Evolutionary conservation across 1,140 invertebrate species (phyloP), one percentile per base, ranked within the genome.

Genomic region (Zophobas atratus): DNA sequence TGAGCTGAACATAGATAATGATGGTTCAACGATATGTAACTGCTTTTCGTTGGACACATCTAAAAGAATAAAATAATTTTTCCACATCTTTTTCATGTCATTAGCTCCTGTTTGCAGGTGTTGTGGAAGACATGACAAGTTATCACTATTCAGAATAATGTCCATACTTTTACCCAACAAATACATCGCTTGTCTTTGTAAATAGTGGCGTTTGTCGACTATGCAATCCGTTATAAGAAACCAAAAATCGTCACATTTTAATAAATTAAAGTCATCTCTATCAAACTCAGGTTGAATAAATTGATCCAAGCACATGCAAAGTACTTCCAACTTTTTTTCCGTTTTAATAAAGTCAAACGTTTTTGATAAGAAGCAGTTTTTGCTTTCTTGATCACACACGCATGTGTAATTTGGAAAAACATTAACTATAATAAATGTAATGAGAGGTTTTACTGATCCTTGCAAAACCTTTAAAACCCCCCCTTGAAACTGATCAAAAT

Each of bases 21-120:
- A 75, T 1, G 84, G 81, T 67, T 78, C 75, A 35, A 86, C 81
- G 35, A 86, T 75, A 81, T 86, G 83, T 38, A 83, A 79, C 75
- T 85, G 84, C 74, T 86, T 86, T 76, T 86, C 85, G 81, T 83
- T 82, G 3, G 81, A 78, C 34, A 83, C 80, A 76, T 86, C 85
- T 39, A 84, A 77, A 38, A 86, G 70, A n/a, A 81, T 77, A 77
- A 85, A 86, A 75, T 83, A 84, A 75, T 81, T 79, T 49, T 78
- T 60, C 85, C 84, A 85, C 39, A 71, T 56, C 75, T 63, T 77
- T 76, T 81, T 60, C 75, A 76, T 55, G 6, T 72, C 53, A 36
- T 35, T 6, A 1, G 6, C 34, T 55, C 72, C 8, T 1, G 43
- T 6, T 56, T 57, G 34, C 8, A 77, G 35, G 49, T 48, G 72